A percentile compares a stretch with the other conserved stretches of the same genome.
Evolutionary conservation across 1,140 invertebrate genomes (phyloP).

Genomic region (Asbolus verrucosus): DNA sequence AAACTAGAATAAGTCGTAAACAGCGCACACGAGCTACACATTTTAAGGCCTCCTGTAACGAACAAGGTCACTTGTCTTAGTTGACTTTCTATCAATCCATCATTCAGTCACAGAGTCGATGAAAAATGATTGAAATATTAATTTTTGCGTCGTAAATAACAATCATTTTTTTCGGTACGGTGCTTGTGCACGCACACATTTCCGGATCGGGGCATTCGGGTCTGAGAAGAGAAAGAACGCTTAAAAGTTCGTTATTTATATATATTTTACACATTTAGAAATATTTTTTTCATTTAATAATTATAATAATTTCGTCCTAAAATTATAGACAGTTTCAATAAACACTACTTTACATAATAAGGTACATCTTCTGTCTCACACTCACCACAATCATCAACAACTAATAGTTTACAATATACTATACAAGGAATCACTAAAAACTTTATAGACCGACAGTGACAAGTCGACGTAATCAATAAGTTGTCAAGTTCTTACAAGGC

Average conservation of each 20-base stretch:
- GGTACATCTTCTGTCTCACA: slow-evolving; percentile 61
- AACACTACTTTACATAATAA: slow-evolving; percentile 63
- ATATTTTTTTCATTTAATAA: slow-evolving; percentile 59
- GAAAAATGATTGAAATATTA: slow-evolving; percentile 42
- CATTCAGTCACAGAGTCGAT: slow-evolving; percentile 21
- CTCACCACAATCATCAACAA: slow-evolving; percentile 60
- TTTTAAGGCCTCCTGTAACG: slow-evolving; percentile 13
- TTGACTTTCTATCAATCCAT: slow-evolving; percentile 41
- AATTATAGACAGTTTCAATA: slow-evolving; percentile 55
- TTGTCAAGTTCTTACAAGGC: slow-evolving; percentile 17
- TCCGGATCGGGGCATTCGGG: slow-evolving; percentile 27
- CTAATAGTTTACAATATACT: slow-evolving; percentile 54
- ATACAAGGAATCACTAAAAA: slow-evolving; percentile 41
- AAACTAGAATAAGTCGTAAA: slow-evolving; percentile 28
- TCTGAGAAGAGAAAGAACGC: slow-evolving; percentile 42
- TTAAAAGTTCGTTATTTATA: slow-evolving; percentile 56
- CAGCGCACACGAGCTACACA: slow-evolving; percentile 23
- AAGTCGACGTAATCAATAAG: slow-evolving; percentile 26
- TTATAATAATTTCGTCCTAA: slow-evolving; percentile 58
- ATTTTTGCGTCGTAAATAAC: slow-evolving; percentile 31
- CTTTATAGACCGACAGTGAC: slow-evolving; percentile 37
- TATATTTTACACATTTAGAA: slow-evolving; percentile 62
- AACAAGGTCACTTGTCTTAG: slow-evolving; percentile 40
- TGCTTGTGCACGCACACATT: background rate
- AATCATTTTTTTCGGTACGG: slow-evolving; percentile 1